A percentile compares a stretch with the other conserved stretches of the same genome.
Conservation (phyloP, 2,113 vertebrate species). For the Callocephalon fimbriatum region DNA sequence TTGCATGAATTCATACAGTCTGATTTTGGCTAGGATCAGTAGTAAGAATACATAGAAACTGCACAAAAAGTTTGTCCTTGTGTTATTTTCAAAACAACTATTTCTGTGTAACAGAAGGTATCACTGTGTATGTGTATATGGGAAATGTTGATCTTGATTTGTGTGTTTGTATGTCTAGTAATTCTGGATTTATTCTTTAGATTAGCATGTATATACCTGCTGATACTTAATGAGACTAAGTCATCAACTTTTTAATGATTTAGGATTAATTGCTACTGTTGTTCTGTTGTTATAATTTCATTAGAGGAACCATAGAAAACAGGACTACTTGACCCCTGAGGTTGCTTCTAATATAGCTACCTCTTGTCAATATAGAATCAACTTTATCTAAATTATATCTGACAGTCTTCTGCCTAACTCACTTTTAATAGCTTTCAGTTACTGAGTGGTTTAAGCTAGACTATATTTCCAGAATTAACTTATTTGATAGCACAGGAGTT, state of each 20-base stretch:
- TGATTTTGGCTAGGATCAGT: background rate
- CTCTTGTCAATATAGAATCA: background rate
- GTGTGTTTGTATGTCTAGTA: background rate
- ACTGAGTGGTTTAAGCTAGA: background rate
- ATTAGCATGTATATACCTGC: background rate
- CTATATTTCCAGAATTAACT: background rate
- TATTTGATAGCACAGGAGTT: background rate
- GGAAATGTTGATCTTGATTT: background rate
- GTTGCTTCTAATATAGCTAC: background rate
- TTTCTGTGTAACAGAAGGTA: background rate
- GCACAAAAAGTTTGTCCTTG: background rate
- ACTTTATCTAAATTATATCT: slow-evolving; percentile 18
- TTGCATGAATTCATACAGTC: background rate
- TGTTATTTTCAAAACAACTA: background rate
- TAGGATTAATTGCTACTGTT: slow-evolving; percentile 3
- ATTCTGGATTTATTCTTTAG: background rate
- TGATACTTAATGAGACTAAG: background rate
- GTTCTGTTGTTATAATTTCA: background rate
- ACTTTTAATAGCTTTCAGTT: background rate
- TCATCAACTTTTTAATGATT: background rate
- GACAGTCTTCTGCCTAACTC: background rate
- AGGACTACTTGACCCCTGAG: background rate
- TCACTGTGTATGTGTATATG: background rate
- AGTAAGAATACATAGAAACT: background rate
- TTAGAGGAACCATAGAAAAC: background rate